phyloP scores from a whole-genome alignment of 2,113 vertebrate species.

The Anhinga anhinga region DNA sequence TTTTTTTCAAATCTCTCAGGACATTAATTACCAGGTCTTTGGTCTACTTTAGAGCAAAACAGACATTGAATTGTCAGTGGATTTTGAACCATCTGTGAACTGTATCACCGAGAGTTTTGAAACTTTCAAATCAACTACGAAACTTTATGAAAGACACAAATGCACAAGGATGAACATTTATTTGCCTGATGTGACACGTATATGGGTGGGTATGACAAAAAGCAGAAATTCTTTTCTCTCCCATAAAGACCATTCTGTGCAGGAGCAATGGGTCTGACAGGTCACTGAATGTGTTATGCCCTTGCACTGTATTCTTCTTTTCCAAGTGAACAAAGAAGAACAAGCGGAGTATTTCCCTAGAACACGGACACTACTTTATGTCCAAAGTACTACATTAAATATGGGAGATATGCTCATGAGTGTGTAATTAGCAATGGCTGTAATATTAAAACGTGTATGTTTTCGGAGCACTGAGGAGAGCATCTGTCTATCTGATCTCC shows the following conservation, averaged over 20 bases:
- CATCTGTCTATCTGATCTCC: background rate
- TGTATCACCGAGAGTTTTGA: background rate
- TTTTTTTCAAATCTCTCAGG: conserved; percentile 35
- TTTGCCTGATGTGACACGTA: background rate
- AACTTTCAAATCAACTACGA: background rate
- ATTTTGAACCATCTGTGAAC: conserved; percentile 50
- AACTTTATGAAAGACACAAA: background rate
- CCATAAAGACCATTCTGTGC: background rate
- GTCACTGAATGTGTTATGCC: background rate
- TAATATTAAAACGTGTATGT: background rate
- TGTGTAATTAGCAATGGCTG: background rate
- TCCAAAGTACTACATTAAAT: background rate
- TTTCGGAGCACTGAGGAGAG: background rate
- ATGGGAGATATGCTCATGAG: background rate
- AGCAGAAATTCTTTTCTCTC: background rate
- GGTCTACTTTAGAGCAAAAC: conserved; percentile 42
- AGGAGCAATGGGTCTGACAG: background rate
- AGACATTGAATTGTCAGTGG: conserved; percentile 48
- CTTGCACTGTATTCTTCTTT: background rate
- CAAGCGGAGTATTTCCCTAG: background rate
- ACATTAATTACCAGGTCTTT: conserved; percentile 55
- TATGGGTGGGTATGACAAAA: background rate
- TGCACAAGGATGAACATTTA: background rate
- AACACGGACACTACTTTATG: background rate
- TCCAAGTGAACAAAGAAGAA: background rate